A percentile compares a stretch with the other conserved stretches of the same genome.
Evolutionary conservation across 2,888 invertebrate species (phyloP).

Genomic region (Aphrophora alni): DNA sequence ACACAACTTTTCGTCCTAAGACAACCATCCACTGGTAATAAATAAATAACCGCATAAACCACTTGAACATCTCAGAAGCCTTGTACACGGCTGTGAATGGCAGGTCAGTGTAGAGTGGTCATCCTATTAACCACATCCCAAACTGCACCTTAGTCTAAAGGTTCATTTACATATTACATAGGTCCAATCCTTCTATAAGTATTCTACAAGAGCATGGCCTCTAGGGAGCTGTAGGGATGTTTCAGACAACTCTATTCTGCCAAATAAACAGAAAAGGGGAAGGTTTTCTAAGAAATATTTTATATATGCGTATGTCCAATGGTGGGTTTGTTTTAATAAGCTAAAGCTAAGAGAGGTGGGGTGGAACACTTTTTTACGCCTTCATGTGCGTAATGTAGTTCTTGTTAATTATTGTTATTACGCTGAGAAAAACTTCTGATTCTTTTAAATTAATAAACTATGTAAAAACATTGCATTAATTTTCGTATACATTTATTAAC

Average conservation of each 20-base stretch:
- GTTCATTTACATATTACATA: constrained; percentile 6
- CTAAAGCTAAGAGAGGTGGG: no score
- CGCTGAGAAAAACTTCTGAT: no score
- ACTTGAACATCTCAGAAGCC: neutral
- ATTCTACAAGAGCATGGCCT: neutral
- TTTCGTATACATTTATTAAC: no score
- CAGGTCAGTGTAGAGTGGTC: neutral
- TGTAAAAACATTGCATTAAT: no score
- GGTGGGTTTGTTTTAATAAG: neutral
- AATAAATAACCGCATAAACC: neutral
- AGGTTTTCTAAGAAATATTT: neutral
- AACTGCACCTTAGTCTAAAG: neutral
- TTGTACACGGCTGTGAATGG: neutral
- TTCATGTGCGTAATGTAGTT: no score
- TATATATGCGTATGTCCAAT: neutral
- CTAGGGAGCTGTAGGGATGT: neutral
- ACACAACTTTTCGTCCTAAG: no score
- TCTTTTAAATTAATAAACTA: no score
- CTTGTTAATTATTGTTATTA: no score
- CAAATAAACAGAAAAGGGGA: neutral
- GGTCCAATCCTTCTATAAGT: neutral
- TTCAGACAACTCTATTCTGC: neutral
- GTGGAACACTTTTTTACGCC: no score
- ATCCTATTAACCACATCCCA: neutral
- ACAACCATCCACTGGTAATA: neutral